A percentile compares a stretch with the other conserved stretches of the same genome.
phyloP scores from a whole-genome alignment of 1,140 invertebrate genomes.

The Apocrypta bakeri region DNA sequence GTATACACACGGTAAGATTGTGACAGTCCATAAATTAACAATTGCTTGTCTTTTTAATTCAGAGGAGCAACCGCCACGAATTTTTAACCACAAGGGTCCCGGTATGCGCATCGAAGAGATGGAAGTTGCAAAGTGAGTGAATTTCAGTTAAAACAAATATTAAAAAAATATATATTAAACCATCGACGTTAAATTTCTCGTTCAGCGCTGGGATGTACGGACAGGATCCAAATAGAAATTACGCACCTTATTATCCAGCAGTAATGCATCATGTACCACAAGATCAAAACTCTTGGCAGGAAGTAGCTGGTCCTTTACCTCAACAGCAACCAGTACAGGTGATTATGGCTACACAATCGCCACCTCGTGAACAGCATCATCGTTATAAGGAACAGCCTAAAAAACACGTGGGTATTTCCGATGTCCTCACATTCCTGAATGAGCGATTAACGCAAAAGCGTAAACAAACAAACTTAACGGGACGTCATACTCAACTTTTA shows the following conservation, averaged over 20 bases:
- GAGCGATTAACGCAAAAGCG: neutral
- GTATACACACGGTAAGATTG: neutral
- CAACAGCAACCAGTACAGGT: neutral
- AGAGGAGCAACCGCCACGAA: slow-evolving; percentile 67
- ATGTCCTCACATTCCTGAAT: neutral
- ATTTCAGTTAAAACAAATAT: too few species aligned
- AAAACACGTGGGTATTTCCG: neutral
- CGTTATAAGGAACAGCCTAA: neutral
- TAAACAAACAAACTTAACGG: too few species aligned
- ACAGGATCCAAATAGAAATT: slow-evolving; percentile 56
- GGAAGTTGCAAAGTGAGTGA: slow-evolving; percentile 70
- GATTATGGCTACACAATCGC: neutral
- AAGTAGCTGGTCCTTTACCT: slow-evolving; percentile 52
- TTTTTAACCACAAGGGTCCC: slow-evolving; percentile 81
- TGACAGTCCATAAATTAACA: neutral
- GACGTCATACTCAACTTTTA: too few species aligned
- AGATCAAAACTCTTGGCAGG: slow-evolving; percentile 55
- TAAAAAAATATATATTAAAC: neutral
- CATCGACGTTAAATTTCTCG: slow-evolving; percentile 10
- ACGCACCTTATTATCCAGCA: slow-evolving; percentile 57
- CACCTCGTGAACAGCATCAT: neutral
- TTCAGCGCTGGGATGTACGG: slow-evolving; percentile 46
- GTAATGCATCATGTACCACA: slow-evolving; percentile 49
- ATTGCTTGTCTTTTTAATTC: neutral
- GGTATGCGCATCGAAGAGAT: slow-evolving; percentile 76